These are phyloP conservation scores for Bradypodion ventrale DNA, from an alignment of 2,797 vertebrate species.

Conservation along the genomic window DNA sequence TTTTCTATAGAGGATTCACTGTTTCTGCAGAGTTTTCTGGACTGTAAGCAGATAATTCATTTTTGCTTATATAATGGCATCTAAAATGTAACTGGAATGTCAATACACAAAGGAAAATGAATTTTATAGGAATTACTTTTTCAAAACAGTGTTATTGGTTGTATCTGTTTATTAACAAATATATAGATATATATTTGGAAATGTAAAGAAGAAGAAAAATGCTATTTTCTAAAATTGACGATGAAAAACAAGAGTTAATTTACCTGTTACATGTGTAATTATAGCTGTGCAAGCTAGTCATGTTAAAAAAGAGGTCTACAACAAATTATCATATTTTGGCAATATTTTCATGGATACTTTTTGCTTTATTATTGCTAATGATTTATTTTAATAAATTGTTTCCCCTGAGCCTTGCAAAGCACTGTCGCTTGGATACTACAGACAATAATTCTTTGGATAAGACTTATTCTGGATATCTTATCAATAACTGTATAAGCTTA, in stretches of 20 bases:
- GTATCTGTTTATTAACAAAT: constrained; percentile 10
- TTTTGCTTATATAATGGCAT: not conserved
- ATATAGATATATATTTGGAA: not conserved
- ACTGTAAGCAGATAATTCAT: not conserved
- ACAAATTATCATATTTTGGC: constrained; percentile 22
- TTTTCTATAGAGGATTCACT: too few relatives aligned
- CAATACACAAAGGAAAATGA: not conserved
- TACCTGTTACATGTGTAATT: not conserved
- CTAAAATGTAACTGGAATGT: not conserved
- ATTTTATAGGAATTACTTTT: not conserved
- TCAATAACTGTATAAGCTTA: constrained; percentile 33
- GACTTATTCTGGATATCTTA: constrained; percentile 49
- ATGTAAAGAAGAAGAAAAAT: not conserved
- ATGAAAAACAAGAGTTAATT: not conserved
- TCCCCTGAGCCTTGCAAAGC: constrained; percentile 61
- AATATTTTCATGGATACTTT: constrained; percentile 33
- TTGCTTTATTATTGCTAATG: constrained; percentile 60
- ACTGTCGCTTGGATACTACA: constrained; percentile 69
- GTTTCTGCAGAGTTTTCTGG: too few relatives aligned
- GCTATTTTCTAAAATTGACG: not conserved
- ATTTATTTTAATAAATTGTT: constrained; percentile 66
- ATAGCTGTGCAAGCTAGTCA: constrained; percentile 5
- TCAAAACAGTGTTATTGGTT: too few relatives aligned
- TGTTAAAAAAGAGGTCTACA: constrained; percentile 22
- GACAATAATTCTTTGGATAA: constrained; percentile 53